These are phyloP conservation scores for Andrena chrysosceles DNA, from an alignment of 2,888 invertebrate species.

Conservation along the genomic window DNA sequence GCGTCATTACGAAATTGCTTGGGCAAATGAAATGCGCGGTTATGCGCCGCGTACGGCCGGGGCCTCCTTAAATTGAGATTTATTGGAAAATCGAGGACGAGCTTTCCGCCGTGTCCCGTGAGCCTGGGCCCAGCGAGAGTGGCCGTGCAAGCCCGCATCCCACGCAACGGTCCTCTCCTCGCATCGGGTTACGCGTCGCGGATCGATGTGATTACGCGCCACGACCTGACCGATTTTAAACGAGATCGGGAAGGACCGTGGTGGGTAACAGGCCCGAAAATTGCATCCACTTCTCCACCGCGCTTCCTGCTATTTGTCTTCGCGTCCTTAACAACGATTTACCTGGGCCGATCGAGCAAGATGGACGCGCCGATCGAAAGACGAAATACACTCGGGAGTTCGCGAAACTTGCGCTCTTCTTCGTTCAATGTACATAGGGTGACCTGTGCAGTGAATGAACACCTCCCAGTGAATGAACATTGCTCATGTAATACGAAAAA, in stretches of 20 bases:
- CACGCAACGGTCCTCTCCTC: background rate
- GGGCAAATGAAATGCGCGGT: slow-evolving; percentile 80
- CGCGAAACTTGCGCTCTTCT: no score
- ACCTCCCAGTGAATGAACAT: no score
- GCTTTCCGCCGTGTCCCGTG: slow-evolving; percentile 53
- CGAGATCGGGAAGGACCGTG: background rate
- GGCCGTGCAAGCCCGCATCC: no score
- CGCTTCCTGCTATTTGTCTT: slow-evolving; percentile 15
- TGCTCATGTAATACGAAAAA: no score
- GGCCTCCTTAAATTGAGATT: slow-evolving; percentile 78
- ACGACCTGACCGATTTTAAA: slow-evolving; percentile 9
- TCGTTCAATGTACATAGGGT: no score
- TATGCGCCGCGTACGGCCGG: slow-evolving; percentile 46
- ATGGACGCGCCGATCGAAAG: background rate
- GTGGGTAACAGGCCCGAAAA: background rate
- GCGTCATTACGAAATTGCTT: slow-evolving; percentile 82
- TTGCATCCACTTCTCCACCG: slow-evolving; percentile 22
- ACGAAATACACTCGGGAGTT: no score
- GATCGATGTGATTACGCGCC: slow-evolving; percentile 11
- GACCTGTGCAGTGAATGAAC: no score
- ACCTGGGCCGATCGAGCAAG: no score
- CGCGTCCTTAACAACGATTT: background rate
- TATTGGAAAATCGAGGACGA: slow-evolving; percentile 79
- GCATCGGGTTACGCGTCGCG: slow-evolving; percentile 49
- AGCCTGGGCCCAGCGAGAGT: background rate